Evolutionary conservation across 2,888 invertebrate species (phyloP).

Genomic region (Allolobophora icterica): DNA sequence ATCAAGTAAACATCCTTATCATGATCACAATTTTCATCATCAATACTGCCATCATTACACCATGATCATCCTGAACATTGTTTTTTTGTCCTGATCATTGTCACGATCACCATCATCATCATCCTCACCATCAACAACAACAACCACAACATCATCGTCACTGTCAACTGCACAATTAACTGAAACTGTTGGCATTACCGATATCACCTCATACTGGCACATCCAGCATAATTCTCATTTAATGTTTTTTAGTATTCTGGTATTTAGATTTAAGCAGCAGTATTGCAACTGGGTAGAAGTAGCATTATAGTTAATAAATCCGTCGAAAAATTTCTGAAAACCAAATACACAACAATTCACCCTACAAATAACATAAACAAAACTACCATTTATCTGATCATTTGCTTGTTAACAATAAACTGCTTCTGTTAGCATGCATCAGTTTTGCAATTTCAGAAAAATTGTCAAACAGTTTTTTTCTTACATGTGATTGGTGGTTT

Average conservation of each 20-base stretch:
- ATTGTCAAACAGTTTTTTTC: constrained; percentile 21
- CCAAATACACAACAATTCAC: too few relatives aligned
- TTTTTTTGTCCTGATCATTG: not conserved
- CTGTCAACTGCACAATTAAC: not conserved
- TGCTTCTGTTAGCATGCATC: not conserved
- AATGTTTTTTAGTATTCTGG: too few relatives aligned
- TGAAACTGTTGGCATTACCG: not conserved
- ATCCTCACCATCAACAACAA: not conserved
- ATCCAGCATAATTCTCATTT: not conserved
- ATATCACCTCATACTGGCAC: too few relatives aligned
- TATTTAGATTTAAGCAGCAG: too few relatives aligned
- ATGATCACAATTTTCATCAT: not conserved
- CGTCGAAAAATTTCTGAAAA: too few relatives aligned
- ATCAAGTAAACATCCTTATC: not conserved
- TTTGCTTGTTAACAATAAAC: not conserved
- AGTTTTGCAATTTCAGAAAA: not conserved
- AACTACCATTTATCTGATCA: not conserved
- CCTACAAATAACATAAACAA: too few relatives aligned
- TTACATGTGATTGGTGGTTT: constrained; percentile 84
- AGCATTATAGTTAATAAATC: too few relatives aligned
- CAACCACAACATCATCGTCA: too few relatives aligned
- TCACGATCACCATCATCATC: not conserved
- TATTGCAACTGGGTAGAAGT: too few relatives aligned
- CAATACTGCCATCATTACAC: not conserved
- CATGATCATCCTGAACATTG: not conserved